Conservation (phyloP, 2,797 vertebrate genomes). For the Xyrichtys novacula region DNA sequence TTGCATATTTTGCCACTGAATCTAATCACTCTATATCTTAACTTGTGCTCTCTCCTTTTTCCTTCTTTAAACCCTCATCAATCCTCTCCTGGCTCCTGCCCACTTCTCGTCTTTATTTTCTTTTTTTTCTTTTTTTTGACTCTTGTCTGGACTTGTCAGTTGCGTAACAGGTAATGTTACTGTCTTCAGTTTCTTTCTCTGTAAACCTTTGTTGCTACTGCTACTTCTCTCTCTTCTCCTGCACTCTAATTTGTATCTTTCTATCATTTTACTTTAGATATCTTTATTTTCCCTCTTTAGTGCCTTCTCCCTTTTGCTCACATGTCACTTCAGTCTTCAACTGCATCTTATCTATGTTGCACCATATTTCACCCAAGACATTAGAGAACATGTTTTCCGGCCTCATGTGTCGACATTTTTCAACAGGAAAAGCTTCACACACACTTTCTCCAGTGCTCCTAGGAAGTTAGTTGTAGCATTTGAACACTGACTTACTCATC, state of each 20-base stretch:
- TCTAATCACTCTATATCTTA: slow-evolving; percentile 71
- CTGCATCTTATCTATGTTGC: slow-evolving; percentile 57
- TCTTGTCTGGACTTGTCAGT: slow-evolving; percentile 89
- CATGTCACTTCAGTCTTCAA: slow-evolving; percentile 36
- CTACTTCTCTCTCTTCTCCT: slow-evolving; percentile 22
- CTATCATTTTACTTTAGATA: slow-evolving; percentile 16
- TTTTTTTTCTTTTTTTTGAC: slow-evolving; percentile 61
- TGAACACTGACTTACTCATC: neutral
- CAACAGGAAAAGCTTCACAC: slow-evolving; percentile 10
- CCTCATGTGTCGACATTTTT: slow-evolving; percentile 20
- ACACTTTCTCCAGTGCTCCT: slow-evolving; percentile 11
- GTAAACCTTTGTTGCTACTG: slow-evolving; percentile 43
- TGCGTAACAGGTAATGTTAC: slow-evolving; percentile 86
- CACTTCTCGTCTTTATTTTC: slow-evolving; percentile 67
- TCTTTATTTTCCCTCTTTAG: slow-evolving; percentile 5
- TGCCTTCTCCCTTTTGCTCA: slow-evolving; percentile 11
- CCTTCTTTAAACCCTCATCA: slow-evolving; percentile 61
- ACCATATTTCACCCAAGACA: slow-evolving; percentile 43
- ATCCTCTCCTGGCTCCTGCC: slow-evolving; percentile 66
- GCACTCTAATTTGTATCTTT: neutral
- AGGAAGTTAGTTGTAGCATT: slow-evolving; percentile 1
- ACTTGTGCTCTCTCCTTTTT: slow-evolving; percentile 71
- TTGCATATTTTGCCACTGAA: slow-evolving; percentile 55
- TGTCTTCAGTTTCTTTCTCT: slow-evolving; percentile 68
- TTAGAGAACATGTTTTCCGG: slow-evolving; percentile 4